Base-by-base conservation (phyloP, 2,113 vertebrate genomes). In the Equus quagga region DNA sequence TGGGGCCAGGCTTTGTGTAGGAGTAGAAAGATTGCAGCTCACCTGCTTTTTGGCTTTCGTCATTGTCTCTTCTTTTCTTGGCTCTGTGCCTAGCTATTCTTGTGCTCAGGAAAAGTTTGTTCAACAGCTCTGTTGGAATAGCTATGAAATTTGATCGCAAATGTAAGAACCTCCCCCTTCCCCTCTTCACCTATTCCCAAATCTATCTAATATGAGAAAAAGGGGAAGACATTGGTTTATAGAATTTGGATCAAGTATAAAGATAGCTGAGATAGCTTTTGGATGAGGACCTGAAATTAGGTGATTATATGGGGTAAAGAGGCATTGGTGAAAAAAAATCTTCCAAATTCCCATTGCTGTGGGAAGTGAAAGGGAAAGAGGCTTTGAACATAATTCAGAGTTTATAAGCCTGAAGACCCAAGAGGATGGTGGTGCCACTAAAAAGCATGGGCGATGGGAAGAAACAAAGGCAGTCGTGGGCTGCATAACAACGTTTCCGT, bases 1-100 rank as follows among this genome's bases (percentile, higher is more conserved):
- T 60, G 86, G 93, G 82, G 67, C 96, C 97, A 97, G 95, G 92
- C 98, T 98, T 97, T 98, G 86, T 96, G 97, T 97, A 89, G 97
- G 97, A 96, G 92, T 95, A 58, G 73, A 95, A 98, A 96, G 92
- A 93, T 96, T 83, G 92, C 92, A 95, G 89, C 97, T 97, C 97
- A 98, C 98, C 98, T 98, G 98, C 86, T 97, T 96, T 93, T 96
- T 97, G 96, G 89, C 95, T 97, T 94, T 79, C 69, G 80, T 97
- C 96, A 96, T 86, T 97, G 96, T 90, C 82, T 91, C 86, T 87
- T 91, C 93, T 96, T 95, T 96, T 97, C 78, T 97, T 98, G 96
- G 96, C 96, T 97, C 87, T 94, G 31, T 96, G 89, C 89, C 97
- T 96, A 86, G 94, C 89, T 95, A 86, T 96, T 97, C 97, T 96